Conservation (phyloP, 2,797 vertebrate species). For the Myoxocephalus aenaeus region DNA sequence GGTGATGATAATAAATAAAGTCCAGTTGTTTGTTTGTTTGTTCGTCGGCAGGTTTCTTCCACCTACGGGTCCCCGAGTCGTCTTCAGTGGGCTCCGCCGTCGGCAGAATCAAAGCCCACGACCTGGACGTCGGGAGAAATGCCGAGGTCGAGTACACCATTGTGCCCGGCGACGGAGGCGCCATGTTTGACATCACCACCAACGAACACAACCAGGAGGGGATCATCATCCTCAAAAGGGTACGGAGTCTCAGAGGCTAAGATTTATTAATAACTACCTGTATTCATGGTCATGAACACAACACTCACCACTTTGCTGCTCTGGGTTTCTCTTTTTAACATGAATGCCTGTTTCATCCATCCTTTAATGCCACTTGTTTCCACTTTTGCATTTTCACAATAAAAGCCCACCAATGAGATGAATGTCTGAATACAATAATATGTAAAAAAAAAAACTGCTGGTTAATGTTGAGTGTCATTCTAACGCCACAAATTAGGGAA, state of each 20-base stretch:
- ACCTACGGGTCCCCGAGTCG: slow-evolving; percentile 94
- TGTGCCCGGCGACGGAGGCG: slow-evolving; percentile 95
- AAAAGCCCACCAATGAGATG: background rate
- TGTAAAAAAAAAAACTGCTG: background rate
- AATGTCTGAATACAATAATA: background rate
- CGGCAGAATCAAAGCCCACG: slow-evolving; percentile 97
- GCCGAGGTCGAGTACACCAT: slow-evolving; percentile 98
- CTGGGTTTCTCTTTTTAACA: background rate
- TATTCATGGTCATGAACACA: background rate
- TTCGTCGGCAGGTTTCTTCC: slow-evolving; percentile 90
- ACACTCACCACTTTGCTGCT: no score
- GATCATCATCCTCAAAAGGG: slow-evolving; percentile 93
- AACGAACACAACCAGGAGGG: slow-evolving; percentile 96
- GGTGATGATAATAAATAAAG: slow-evolving; percentile 36
- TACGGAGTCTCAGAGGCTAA: slow-evolving; percentile 59
- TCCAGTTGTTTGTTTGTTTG: slow-evolving; percentile 27
- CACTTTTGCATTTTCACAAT: slow-evolving; percentile 10
- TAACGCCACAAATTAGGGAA: rapidly evolving
- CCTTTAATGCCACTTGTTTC: background rate
- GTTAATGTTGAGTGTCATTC: background rate
- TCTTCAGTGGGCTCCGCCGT: slow-evolving; percentile 91
- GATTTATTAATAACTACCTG: no score
- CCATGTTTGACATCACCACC: slow-evolving; percentile 95
- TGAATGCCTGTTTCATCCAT: background rate
- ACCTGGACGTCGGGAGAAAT: slow-evolving; percentile 94